Conservation (phyloP, 1,140 invertebrate genomes). For the Plutomurus gul region DNA sequence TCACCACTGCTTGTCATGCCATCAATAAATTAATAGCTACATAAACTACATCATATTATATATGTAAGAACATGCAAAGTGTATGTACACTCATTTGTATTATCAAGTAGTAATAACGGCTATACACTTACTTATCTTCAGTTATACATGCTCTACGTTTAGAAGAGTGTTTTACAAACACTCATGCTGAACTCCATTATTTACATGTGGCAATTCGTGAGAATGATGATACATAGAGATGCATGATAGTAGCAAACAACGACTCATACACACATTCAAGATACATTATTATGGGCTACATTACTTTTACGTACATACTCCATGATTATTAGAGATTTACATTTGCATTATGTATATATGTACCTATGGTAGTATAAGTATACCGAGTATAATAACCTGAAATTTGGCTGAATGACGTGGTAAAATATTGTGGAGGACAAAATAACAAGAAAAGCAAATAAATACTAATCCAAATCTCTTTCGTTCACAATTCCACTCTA, state of each 20-base stretch:
- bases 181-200: constrained; percentile 25
- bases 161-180: constrained; percentile 17
- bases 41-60: too few relatives aligned
- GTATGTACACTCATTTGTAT: not conserved
- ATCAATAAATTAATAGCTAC: constrained; percentile 30
- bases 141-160: too few relatives aligned
- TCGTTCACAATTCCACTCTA: not conserved
- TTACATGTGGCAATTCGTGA: constrained; percentile 16
- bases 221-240: constrained; percentile 14
- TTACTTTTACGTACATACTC: not conserved
- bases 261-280: not conserved
- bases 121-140: too few relatives aligned
- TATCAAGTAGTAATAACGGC: not conserved
- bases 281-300: not conserved
- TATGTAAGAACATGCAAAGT: not conserved
- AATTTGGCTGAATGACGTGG: constrained; percentile 26
- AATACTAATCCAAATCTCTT: constrained; percentile 24
- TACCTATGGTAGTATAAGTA: too few relatives aligned
- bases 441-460: constrained; percentile 29
- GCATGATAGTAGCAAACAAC: constrained; percentile 6
- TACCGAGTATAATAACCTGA: constrained; percentile 8
- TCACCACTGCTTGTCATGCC: constrained; percentile 12
- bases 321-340: not conserved
- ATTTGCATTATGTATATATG: not conserved
- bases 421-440: constrained; percentile 26